Evolutionary conservation across 1,140 invertebrate genomes (phyloP).

Genomic region (Geopemphigus sp.): DNA sequence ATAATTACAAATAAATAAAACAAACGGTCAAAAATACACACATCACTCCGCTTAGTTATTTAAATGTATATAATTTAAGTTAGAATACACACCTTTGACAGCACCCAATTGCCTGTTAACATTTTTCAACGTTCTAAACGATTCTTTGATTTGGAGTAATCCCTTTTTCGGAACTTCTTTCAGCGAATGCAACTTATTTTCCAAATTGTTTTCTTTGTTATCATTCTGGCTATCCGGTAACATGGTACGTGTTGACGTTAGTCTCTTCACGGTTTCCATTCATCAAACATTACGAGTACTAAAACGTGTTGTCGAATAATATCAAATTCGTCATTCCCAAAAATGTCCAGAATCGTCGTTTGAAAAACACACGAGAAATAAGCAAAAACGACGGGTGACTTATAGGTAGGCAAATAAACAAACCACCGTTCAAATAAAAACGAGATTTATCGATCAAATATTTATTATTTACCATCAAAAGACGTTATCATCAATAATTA

Average conservation of each 20-base stretch:
- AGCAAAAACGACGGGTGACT: too few species aligned
- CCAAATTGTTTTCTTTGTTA: too few species aligned
- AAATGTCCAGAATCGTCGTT: too few species aligned
- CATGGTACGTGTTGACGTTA: slow-evolving; percentile 14
- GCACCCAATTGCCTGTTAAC: slow-evolving; percentile 14
- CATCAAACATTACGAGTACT: neutral
- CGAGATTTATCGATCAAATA: slow-evolving; percentile 10
- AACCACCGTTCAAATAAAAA: slow-evolving; percentile 27
- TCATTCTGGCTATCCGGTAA: neutral
- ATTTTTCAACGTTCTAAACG: slow-evolving; percentile 49
- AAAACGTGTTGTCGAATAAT: neutral
- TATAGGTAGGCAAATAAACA: too few species aligned
- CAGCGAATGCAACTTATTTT: slow-evolving; percentile 39
- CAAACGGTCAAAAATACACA: too few species aligned
- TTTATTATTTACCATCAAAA: slow-evolving; percentile 9
- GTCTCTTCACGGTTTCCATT: slow-evolving; percentile 28
- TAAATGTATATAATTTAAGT: neutral
- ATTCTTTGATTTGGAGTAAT: slow-evolving; percentile 50
- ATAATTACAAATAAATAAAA: too few species aligned
- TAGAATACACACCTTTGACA: neutral
- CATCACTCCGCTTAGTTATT: too few species aligned
- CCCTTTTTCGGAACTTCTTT: slow-evolving; percentile 50
- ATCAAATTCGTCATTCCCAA: neutral
- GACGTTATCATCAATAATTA: slow-evolving; percentile 7
- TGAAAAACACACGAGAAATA: neutral